These are phyloP conservation scores for Heteromurus nitidus DNA, from an alignment of 2,888 invertebrate species.

Conservation along the genomic window DNA sequence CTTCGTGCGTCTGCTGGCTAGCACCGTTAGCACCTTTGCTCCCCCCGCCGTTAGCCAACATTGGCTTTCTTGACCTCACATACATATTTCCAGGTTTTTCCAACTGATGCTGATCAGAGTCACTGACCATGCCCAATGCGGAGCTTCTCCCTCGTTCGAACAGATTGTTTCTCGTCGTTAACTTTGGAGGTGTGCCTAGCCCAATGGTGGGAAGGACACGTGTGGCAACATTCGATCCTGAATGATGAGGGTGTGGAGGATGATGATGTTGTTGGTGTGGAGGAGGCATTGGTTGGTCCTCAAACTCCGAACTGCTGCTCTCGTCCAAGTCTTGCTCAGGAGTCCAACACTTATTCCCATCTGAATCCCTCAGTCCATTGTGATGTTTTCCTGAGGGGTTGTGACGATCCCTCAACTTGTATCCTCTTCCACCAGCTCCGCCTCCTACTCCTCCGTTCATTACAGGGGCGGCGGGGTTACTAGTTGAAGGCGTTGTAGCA, in stretches of 20 bases:
- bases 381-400: slow-evolving; percentile 47
- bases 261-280: slow-evolving; percentile 17
- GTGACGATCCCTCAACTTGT: slow-evolving; percentile 49
- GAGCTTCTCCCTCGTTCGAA: slow-evolving; percentile 65
- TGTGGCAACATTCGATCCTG: slow-evolving; percentile 41
- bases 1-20: slow-evolving; percentile 33
- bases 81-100: slow-evolving; percentile 64
- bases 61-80: slow-evolving; percentile 63
- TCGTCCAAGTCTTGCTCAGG: slow-evolving; percentile 90
- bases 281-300: slow-evolving; percentile 65
- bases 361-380: slow-evolving; percentile 11
- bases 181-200: slow-evolving; percentile 68
- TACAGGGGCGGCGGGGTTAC: slow-evolving; percentile 73
- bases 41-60: slow-evolving; percentile 1
- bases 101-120: slow-evolving; percentile 65
- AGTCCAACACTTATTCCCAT: slow-evolving; percentile 81
- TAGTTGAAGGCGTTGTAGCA: slow-evolving; percentile 37
- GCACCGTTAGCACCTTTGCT: slow-evolving; percentile 10
- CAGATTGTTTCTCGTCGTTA: slow-evolving; percentile 68
- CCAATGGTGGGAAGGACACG: slow-evolving; percentile 50
- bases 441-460: slow-evolving; percentile 73
- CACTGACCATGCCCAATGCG: slow-evolving; percentile 66
- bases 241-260: slow-evolving; percentile 27
- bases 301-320: slow-evolving; percentile 78
- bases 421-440: too few relatives aligned